A percentile compares a stretch with the other conserved stretches of the same genome.
These are phyloP conservation scores for Microctenopoma lineatum DNA, from an alignment of 2,797 vertebrate species.

Conservation along the genomic window DNA sequence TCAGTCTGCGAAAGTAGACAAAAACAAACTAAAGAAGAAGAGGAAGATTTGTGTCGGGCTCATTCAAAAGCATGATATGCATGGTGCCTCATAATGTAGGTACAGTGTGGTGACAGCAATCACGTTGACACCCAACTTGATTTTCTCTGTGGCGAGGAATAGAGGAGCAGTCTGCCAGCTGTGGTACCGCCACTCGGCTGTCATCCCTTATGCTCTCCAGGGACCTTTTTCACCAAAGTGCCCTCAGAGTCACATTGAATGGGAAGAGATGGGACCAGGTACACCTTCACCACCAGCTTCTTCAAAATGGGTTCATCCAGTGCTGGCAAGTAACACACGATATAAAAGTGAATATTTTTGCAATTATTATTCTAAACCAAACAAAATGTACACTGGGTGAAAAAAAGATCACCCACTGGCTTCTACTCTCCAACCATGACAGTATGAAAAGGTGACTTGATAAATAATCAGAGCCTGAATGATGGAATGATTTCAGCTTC, in stretches of 20 bases:
- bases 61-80: slow-evolving; percentile 1
- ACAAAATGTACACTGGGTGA: too few species aligned
- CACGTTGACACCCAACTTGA: slow-evolving; percentile 46
- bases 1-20: neutral
- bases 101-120: slow-evolving; percentile 22
- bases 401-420: too few species aligned
- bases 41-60: neutral
- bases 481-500: neutral
- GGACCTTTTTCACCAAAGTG: neutral
- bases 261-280: neutral
- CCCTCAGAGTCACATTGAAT: neutral
- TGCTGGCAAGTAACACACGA: too few species aligned
- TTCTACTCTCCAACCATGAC: too few species aligned
- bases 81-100: slow-evolving; percentile 21
- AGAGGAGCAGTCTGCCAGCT: slow-evolving; percentile 40
- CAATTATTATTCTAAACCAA: too few species aligned
- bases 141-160: slow-evolving; percentile 32
- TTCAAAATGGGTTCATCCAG: too few species aligned
- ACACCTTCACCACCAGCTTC: too few species aligned
- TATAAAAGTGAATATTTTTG: too few species aligned
- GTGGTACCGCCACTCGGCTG: slow-evolving; percentile 31
- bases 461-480: slow-evolving; percentile 2
- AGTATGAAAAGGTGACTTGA: slow-evolving; percentile 6
- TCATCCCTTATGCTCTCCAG: slow-evolving; percentile 22
- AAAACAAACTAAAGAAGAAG: neutral